Conservation (phyloP, 2,113 vertebrate species). For the Myrmophylax atrothorax region DNA sequence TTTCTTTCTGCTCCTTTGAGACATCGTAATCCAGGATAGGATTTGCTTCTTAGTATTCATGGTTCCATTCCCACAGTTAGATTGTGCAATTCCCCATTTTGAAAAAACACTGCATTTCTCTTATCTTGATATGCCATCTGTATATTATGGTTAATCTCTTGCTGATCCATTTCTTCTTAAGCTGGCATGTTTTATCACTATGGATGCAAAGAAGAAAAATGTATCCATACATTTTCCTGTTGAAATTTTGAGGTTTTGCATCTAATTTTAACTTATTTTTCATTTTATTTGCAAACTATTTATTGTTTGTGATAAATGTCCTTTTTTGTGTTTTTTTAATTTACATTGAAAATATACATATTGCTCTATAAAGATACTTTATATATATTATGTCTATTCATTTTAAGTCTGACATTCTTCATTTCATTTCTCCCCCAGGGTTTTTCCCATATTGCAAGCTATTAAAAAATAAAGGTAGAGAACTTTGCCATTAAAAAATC, state of each 20-base stretch:
- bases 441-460: background rate
- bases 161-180: background rate
- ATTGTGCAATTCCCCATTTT: background rate
- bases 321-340: background rate
- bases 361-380: background rate
- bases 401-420: background rate
- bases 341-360: background rate
- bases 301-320: background rate
- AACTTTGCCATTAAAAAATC: background rate
- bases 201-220: background rate
- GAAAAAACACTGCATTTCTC: background rate
- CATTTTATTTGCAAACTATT: background rate
- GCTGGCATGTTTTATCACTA: background rate
- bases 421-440: background rate
- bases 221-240: background rate
- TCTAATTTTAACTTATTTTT: background rate
- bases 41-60: background rate
- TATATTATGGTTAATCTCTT: background rate
- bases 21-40: background rate
- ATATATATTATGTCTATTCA: background rate
- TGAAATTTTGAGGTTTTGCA: background rate
- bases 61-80: background rate
- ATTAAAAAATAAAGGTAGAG: background rate
- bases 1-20: background rate
- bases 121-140: background rate